These are phyloP conservation scores for Eriocheir sinensis DNA, from an alignment of 1,140 invertebrate genomes.

Conservation along the genomic window DNA sequence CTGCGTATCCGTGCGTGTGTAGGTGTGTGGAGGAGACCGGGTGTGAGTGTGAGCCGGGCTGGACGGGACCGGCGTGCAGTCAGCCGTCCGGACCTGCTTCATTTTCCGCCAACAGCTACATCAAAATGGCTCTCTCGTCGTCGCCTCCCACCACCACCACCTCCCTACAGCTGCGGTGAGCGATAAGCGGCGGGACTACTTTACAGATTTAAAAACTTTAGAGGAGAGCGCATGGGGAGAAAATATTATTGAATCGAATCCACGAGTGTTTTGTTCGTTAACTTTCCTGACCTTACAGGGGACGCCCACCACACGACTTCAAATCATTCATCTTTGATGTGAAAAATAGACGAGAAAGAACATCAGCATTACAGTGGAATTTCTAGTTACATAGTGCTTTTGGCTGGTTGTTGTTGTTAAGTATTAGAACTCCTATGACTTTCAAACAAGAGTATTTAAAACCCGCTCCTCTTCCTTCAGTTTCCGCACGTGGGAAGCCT, in stretches of 20 bases:
- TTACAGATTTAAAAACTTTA: too few species aligned
- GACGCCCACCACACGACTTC: background rate
- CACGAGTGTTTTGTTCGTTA: too few species aligned
- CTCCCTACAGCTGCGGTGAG: background rate
- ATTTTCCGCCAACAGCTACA: conserved; percentile 40
- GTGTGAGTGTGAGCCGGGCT: conserved; percentile 33
- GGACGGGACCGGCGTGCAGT: background rate
- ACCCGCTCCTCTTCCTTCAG: background rate
- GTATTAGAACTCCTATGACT: background rate
- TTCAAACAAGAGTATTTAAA: background rate
- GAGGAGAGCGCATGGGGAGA: too few species aligned
- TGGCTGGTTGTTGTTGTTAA: too few species aligned
- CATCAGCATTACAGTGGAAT: background rate
- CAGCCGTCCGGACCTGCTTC: conserved; percentile 28
- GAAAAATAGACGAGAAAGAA: too few species aligned
- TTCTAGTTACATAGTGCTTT: too few species aligned
- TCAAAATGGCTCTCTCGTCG: conserved; percentile 48
- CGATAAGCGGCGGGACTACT: too few species aligned
- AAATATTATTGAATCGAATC: too few species aligned
- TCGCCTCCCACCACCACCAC: conserved; percentile 32
- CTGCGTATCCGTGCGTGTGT: background rate
- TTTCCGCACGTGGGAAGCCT: conserved; percentile 65
- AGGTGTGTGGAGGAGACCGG: background rate
- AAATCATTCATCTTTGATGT: too few species aligned
- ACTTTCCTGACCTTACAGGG: background rate